phyloP scores from a whole-genome alignment of 2,113 vertebrate species.

The Odontophorus gujanensis region DNA sequence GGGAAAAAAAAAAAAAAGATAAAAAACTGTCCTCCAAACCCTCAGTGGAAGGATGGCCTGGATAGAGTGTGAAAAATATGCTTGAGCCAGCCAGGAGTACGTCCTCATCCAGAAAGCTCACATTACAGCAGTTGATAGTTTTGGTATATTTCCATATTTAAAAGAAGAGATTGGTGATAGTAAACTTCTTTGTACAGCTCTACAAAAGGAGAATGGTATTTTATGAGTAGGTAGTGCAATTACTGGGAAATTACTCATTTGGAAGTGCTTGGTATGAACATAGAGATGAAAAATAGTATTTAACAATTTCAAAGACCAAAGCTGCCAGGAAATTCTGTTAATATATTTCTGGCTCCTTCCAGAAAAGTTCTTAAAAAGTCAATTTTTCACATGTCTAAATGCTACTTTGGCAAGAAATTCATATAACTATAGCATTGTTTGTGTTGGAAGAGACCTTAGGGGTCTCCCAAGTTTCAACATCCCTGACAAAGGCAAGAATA shows the following conservation, averaged over 20 bases:
- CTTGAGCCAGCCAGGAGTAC: background rate
- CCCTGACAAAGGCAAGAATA: too few relatives aligned
- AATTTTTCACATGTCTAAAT: background rate
- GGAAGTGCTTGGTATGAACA: background rate
- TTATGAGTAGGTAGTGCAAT: background rate
- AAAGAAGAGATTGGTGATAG: background rate
- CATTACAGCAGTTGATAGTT: background rate
- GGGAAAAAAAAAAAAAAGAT: background rate
- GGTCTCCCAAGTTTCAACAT: background rate
- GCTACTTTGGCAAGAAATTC: background rate
- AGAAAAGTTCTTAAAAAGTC: background rate
- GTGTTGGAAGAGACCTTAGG: background rate
- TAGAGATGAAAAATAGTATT: background rate
- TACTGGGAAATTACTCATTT: background rate
- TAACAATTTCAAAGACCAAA: background rate
- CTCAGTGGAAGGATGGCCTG: background rate
- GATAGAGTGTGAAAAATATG: background rate
- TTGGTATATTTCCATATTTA: background rate
- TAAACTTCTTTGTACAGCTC: background rate
- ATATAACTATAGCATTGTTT: background rate
- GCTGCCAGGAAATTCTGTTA: background rate
- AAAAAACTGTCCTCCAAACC: background rate
- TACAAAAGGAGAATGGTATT: background rate
- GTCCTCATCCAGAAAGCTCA: background rate
- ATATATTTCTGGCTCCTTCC: background rate